Conservation (phyloP, 2,113 vertebrate species). For the Odontophorus gujanensis region DNA sequence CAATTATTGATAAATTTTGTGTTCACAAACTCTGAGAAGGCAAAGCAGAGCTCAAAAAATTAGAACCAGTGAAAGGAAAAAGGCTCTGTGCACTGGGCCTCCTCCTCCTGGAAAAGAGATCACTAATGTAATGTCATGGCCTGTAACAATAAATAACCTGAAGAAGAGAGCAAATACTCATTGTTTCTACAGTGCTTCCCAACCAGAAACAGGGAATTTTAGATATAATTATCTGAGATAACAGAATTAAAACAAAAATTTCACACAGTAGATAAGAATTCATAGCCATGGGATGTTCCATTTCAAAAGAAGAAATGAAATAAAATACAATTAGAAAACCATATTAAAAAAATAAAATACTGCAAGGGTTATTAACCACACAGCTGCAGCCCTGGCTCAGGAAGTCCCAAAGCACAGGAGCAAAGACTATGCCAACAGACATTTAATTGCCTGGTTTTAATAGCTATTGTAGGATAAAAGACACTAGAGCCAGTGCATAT, state of each 20-base stretch:
- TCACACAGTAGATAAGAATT: constrained; percentile 4
- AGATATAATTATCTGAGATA: neutral
- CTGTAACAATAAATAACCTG: neutral
- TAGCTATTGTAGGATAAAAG: neutral
- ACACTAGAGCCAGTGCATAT: neutral
- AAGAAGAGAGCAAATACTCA: neutral
- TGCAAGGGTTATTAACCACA: neutral
- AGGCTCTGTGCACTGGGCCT: neutral
- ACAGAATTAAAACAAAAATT: neutral
- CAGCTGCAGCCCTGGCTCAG: neutral
- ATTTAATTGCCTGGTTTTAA: neutral
- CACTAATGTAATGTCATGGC: neutral
- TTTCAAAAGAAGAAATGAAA: constrained; percentile 12
- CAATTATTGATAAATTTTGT: neutral
- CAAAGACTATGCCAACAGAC: rapidly evolving
- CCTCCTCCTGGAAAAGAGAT: neutral
- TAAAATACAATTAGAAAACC: neutral
- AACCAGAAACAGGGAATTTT: neutral
- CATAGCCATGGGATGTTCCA: neutral
- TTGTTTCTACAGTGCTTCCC: neutral
- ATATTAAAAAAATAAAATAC: neutral
- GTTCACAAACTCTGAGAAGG: neutral
- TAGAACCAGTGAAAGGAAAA: neutral
- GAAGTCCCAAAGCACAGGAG: constrained; percentile 20
- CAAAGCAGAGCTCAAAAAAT: neutral